phyloP scores from a whole-genome alignment of 30 jellyfish, hydroid and myxozoan genomes.

The Phacellophora camtschatica region DNA sequence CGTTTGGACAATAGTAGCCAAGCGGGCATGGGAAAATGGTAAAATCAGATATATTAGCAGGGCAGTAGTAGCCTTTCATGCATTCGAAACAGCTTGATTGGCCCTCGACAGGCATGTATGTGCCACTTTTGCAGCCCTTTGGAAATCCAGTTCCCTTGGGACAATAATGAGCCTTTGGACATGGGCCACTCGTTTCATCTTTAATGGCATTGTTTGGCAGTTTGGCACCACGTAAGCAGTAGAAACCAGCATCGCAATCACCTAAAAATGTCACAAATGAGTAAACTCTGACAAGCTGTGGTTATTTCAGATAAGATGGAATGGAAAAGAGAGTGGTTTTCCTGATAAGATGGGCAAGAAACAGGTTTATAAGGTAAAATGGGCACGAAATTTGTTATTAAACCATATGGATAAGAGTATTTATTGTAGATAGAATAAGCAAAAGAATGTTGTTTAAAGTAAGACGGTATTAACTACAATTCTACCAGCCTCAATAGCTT shows the following conservation, averaged over 20 bases:
- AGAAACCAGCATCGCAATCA: conserved; percentile 88
- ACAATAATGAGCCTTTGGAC: conserved; percentile 92
- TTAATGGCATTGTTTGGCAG: conserved; percentile 73
- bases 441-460: no score
- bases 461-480: no score
- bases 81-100: conserved; percentile 69
- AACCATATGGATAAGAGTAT: no score
- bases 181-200: conserved; percentile 95
- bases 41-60: conserved; percentile 83
- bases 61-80: conserved; percentile 88
- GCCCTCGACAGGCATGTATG: conserved; percentile 92
- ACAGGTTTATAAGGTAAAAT: no score
- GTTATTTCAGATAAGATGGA: no score
- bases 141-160: conserved; percentile 89
- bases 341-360: no score
- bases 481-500: no score
- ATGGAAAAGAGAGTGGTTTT: no score
- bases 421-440: no score
- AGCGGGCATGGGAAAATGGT: conserved; percentile 82
- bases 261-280: conserved; percentile 40
- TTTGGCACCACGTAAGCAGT: conserved; percentile 88
- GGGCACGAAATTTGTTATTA: no score
- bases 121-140: conserved; percentile 81
- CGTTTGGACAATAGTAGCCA: conserved; percentile 93
- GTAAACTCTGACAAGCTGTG: no score